phyloP scores from a whole-genome alignment of 2,888 invertebrate species.

The Drosophila emarginata region DNA sequence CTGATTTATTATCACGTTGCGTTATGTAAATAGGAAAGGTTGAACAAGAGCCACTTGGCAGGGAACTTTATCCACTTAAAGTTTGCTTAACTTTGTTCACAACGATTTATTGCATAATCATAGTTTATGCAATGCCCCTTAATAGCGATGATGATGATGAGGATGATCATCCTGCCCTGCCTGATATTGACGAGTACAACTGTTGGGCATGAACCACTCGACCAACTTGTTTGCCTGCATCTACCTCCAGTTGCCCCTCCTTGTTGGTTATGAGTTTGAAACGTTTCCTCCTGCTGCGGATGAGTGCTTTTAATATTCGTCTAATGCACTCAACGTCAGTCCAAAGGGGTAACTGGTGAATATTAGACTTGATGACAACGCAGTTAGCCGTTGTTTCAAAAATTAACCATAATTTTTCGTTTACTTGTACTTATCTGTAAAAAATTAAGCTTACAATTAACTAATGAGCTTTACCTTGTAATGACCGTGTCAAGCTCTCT shows the following conservation, averaged over 20 bases:
- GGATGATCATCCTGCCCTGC: conserved; percentile 5
- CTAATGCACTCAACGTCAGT: conserved; percentile 66
- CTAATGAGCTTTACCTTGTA: too few species aligned
- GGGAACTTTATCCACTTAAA: conserved; percentile 33
- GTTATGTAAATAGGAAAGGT: conserved; percentile 13
- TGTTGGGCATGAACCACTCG: conserved; percentile 28
- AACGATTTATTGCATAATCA: conserved; percentile 50
- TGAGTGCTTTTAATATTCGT: conserved; percentile 73
- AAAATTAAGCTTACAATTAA: too few species aligned
- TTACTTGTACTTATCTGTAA: too few species aligned
- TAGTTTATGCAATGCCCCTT: conserved; percentile 52
- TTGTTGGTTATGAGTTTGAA: conserved; percentile 23
- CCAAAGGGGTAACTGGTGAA: conserved; percentile 6
- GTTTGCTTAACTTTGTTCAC: conserved; percentile 18
- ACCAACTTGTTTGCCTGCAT: neutral
- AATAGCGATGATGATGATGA: conserved; percentile 28
- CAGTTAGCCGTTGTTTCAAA: neutral
- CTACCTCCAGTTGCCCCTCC: neutral
- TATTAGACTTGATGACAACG: neutral
- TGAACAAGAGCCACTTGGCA: conserved; percentile 15
- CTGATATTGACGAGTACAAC: conserved; percentile 21
- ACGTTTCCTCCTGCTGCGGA: conserved; percentile 27
- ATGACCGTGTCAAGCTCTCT: too few species aligned
- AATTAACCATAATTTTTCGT: too few species aligned
- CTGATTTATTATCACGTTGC: conserved; percentile 31